A percentile compares a stretch with the other conserved stretches of the same genome.
These are phyloP conservation scores for Acrobasis suavella DNA, from an alignment of 2,888 invertebrate genomes.

Conservation along the genomic window DNA sequence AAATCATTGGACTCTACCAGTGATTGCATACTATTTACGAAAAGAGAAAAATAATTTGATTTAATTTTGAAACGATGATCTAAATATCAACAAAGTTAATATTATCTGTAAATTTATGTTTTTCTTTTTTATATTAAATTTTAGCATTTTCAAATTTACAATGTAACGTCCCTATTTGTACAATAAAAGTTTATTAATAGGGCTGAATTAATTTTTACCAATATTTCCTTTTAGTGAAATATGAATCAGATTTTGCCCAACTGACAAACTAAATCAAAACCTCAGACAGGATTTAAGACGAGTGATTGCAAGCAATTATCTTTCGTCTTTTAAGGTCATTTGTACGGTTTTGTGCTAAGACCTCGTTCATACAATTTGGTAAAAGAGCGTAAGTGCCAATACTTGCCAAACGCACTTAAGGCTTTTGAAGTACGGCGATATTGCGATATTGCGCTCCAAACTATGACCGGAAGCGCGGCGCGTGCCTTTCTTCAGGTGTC, in stretches of 20 bases:
- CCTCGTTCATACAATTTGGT: conserved; percentile 49
- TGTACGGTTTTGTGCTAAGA: conserved; percentile 55
- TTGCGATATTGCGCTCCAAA: conserved; percentile 60
- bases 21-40: neutral
- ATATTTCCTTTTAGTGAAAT: neutral
- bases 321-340: conserved; percentile 73
- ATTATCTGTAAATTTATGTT: too few relatives aligned
- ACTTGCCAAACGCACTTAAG: conserved; percentile 52
- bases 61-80: too few relatives aligned
- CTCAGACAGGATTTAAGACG: conserved; percentile 44
- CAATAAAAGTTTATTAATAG: too few relatives aligned
- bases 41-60: too few relatives aligned
- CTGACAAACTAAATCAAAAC: conserved; percentile 38
- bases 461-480: conserved; percentile 73
- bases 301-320: conserved; percentile 59
- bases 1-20: neutral
- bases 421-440: conserved; percentile 45
- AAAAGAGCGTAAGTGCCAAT: conserved; percentile 53
- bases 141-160: too few relatives aligned
- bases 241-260: neutral
- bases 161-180: too few relatives aligned
- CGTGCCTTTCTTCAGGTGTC: conserved; percentile 70
- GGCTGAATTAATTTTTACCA: too few relatives aligned
- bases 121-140: too few relatives aligned
- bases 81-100: too few relatives aligned